Evolutionary conservation across 2,797 vertebrate species (phyloP), one percentile per base, ranked within the genome.

Genomic region (Bovichtus variegatus): DNA sequence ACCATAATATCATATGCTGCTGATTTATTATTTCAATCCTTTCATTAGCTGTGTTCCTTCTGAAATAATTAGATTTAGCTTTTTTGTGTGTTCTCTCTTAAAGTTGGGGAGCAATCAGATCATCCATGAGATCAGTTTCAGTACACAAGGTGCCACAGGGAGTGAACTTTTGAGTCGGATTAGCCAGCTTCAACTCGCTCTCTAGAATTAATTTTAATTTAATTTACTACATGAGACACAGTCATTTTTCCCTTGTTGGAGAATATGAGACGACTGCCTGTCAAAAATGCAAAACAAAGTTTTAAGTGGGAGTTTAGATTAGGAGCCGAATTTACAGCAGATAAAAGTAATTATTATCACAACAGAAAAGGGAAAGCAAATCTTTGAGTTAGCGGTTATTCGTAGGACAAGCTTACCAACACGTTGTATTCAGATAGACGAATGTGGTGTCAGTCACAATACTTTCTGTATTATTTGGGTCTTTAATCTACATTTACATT

Each of bases 41-140:
- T 71, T 80, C 53, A 70, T 78, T 63, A 69, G 23, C 57, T 46
- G 15, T 61, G 43, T 75, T 82, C 75, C 59, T 51, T 43, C 36
- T 53, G 47, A 12, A 76, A 58, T 73, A 64, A 80, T 78, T 41
- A 0, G 27, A 71, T 74, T 60, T 53, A 7, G 19, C 40, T 34
- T 68, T 19, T 61, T 78, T 34, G 31, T 54, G 40, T 46, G 59
- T 62, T 62, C 43, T n/a, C 41, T 67, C 51, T 55, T 8, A 66
- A 75, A 23, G 55, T 58, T 61, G 67, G 44, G 69, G 66, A 71
- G 60, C 64, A 67, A 47, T 81, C 74, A 61, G 54, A 71, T 79
- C 34, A 29, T 57, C 40, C 43, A 19, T 77, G 63, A 83, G 75
- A 87, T 83, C 76, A 76, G 80, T 87, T 81, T 71, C 47, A 57